Conservation (phyloP, 2,113 vertebrate species). For the Sminthopsis crassicaudata region DNA sequence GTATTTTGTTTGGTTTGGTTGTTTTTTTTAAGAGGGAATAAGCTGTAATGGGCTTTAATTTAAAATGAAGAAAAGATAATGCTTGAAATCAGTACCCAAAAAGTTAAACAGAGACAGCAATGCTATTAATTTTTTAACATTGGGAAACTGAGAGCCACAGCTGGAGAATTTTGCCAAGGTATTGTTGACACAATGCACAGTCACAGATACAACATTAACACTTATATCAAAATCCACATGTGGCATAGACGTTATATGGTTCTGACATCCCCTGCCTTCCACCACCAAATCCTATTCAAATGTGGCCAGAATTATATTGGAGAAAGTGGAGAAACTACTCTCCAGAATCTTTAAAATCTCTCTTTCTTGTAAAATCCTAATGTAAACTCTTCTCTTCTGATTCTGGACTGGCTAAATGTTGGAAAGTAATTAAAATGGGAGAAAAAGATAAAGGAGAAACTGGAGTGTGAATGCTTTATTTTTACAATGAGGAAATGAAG, state of each 20-base stretch:
- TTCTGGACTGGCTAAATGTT: constrained; percentile 42
- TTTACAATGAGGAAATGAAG: constrained; percentile 56
- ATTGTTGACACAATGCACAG: not conserved
- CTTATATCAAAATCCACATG: not conserved
- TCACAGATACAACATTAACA: not conserved
- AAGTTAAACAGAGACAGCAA: not conserved
- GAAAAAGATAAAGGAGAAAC: constrained; percentile 29
- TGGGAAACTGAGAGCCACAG: not conserved
- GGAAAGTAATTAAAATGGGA: constrained; percentile 57
- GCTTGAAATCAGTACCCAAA: not conserved
- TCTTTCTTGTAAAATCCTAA: constrained; percentile 44
- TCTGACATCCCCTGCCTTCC: not conserved
- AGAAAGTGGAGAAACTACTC: constrained; percentile 16
- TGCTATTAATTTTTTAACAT: not conserved
- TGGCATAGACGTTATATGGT: not conserved
- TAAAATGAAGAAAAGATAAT: not conserved
- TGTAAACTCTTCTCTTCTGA: constrained; percentile 31
- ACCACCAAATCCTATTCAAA: not conserved
- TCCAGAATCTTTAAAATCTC: not conserved
- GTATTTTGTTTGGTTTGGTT: not conserved
- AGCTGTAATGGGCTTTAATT: not conserved
- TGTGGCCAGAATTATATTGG: not conserved
- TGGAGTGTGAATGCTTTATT: not conserved
- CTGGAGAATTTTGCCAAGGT: not conserved
- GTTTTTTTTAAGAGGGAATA: not conserved